Percentiles rank a stretch among this genome's conserved stretches.
These are phyloP conservation scores for Drosophila lutescens DNA, from an alignment of 2,888 invertebrate species.

Conservation along the genomic window DNA sequence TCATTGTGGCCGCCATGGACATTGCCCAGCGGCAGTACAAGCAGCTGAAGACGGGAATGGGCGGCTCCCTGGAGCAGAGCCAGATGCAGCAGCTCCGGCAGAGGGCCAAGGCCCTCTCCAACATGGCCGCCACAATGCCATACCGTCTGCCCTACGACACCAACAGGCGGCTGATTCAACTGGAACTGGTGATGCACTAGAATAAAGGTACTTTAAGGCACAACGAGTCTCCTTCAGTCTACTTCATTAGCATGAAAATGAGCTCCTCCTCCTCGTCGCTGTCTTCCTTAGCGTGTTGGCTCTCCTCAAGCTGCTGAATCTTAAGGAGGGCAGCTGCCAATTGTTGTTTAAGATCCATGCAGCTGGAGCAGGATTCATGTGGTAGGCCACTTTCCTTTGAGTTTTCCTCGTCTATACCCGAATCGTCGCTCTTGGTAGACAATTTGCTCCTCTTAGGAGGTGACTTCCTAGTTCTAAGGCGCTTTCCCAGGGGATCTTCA, in stretches of 20 bases:
- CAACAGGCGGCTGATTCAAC: conserved; percentile 95
- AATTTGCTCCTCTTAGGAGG: neutral
- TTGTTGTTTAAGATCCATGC: conserved; percentile 20
- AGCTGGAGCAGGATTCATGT: conserved; percentile 5
- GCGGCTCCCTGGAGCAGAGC: neutral
- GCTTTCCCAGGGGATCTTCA: conserved; percentile 30
- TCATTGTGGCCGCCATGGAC: conserved; percentile 92
- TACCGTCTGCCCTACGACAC: conserved; percentile 98
- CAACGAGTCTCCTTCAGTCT: neutral
- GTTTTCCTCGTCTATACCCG: conserved; percentile 6
- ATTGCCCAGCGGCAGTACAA: conserved; percentile 86
- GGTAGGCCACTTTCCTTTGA: neutral
- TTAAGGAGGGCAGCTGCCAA: conserved; percentile 14
- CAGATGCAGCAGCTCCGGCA: conserved; percentile 87
- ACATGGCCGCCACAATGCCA: conserved; percentile 96
- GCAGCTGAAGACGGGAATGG: conserved; percentile 83
- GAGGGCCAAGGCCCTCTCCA: conserved; percentile 94
- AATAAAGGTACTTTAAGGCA: conserved; percentile 16
- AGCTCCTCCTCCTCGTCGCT: conserved; percentile 34
- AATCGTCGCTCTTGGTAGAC: conserved; percentile 17
- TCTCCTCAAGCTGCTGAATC: conserved; percentile 36
- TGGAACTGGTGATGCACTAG: conserved; percentile 97
- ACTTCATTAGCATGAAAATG: conserved; percentile 53
- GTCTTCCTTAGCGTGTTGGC: neutral
- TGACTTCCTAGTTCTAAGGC: neutral